Base-by-base conservation (phyloP, 2,888 invertebrate species). In the Coremacera marginata region DNA sequence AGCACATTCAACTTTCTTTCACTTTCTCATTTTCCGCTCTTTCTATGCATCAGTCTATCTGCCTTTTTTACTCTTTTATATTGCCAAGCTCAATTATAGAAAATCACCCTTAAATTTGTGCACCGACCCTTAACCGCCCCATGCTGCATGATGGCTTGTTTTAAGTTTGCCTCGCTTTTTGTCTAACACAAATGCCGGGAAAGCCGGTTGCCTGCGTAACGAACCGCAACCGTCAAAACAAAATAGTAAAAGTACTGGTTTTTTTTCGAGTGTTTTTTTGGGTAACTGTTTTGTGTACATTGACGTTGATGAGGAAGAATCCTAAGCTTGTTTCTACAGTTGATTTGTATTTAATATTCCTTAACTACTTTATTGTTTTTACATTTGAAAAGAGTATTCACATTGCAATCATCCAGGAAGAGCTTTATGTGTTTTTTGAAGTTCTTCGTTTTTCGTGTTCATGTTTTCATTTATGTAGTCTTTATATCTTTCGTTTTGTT, bases 201-300 rank as follows among this genome's bases (percentile, higher is more conserved):
- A 72, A 81, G 82, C 79, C 82, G 83, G 85, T 84, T 85, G 83
- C 79, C 82, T 74, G 74, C 79, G 80, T 77, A 80, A 84, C 84
- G 52, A 82, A 79, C 80, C 77, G 77, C 73, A 80, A 77, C 80
- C 83, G 84, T 83, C 83, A 84, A 83, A 85, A 85, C 84, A 84
- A 84, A 85, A 74, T 16, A 11, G 44, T 44, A 44, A 44, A 44
- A 44, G 44, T 44, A 44, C 44, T 44, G 2, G n/a, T 67, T 67
- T 27, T 25, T 25, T 62, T 9, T 11, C 4, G 2, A 11, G 25
- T 11, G 27, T 3, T 22, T 25, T 22, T 25, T 62, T 62, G 25
- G 14, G 22, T 16, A 11, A 22, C 4, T 11, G 27, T 62, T 27
- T 62, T 16, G 22, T 16, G 14, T 62, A 0, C 27, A 31, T 14